These are phyloP conservation scores for Emydoidea blandingii DNA, from an alignment of 2,797 vertebrate genomes.

Conservation along the genomic window DNA sequence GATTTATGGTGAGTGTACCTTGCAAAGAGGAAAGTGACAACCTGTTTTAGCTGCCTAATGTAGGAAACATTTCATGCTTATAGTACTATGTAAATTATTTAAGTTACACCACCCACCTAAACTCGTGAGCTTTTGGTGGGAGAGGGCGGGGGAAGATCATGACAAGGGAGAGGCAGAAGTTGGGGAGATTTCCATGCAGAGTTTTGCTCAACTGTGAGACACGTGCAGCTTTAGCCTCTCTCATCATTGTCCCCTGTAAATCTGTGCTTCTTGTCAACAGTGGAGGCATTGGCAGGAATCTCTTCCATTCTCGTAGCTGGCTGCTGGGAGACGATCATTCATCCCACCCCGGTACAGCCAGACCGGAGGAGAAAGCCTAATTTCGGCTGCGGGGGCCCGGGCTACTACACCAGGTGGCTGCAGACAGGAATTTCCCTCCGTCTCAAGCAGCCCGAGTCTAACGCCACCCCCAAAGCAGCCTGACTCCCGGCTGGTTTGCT, in stretches of 20 bases:
- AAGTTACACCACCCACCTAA: background rate
- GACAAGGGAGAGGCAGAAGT: background rate
- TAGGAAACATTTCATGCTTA: background rate
- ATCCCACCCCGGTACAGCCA: fast-evolving
- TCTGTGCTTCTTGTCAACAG: background rate
- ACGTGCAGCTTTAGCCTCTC: background rate
- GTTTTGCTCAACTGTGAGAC: background rate
- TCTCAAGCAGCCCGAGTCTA: background rate
- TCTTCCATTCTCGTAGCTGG: background rate
- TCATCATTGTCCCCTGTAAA: background rate
- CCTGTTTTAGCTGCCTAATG: background rate
- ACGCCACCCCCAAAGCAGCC: background rate
- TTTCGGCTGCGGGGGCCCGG: background rate
- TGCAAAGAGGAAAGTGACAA: background rate
- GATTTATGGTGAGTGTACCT: background rate
- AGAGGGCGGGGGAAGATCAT: fast-evolving
- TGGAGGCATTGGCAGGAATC: fast-evolving
- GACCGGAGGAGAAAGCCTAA: background rate
- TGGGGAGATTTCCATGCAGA: background rate
- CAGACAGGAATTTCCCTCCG: background rate
- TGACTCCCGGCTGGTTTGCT: slow-evolving; percentile 13
- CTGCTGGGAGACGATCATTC: fast-evolving
- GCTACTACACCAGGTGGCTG: background rate
- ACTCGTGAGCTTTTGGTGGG: background rate
- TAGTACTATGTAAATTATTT: background rate